These are phyloP conservation scores for Zosterops japonicus DNA, from an alignment of 2,113 vertebrate species.

Conservation along the genomic window DNA sequence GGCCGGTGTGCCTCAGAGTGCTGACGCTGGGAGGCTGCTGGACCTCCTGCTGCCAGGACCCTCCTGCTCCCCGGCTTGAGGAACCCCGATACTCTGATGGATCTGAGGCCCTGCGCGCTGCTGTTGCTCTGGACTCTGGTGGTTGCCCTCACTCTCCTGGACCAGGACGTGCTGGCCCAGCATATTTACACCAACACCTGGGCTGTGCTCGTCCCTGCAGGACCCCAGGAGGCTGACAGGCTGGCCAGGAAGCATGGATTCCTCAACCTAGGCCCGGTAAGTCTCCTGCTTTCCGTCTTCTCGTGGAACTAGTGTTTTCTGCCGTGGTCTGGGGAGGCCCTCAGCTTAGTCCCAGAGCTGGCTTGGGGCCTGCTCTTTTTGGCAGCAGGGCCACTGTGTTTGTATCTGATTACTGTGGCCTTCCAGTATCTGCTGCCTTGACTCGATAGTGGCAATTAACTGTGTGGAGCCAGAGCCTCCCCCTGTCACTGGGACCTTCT, in stretches of 20 bases:
- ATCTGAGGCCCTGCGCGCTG: constrained; percentile 74
- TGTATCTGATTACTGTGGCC: background rate
- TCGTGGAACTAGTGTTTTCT: rapidly evolving
- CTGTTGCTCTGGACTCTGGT: constrained; percentile 78
- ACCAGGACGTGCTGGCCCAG: constrained; percentile 67
- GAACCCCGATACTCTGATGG: constrained; percentile 65
- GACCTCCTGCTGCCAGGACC: background rate
- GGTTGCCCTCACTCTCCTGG: constrained; percentile 75
- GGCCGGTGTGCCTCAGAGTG: background rate
- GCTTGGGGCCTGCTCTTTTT: background rate
- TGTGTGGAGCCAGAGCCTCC: background rate
- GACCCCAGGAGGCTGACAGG: constrained; percentile 80
- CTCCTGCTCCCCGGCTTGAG: background rate
- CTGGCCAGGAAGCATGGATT: constrained; percentile 90
- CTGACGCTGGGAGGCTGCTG: background rate
- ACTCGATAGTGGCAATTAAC: background rate
- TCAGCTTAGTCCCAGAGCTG: background rate
- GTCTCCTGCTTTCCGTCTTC: background rate
- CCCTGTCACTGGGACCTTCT: background rate
- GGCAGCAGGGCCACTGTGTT: background rate
- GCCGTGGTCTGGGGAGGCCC: rapidly evolving
- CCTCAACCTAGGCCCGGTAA: constrained; percentile 87
- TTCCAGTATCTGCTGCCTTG: background rate
- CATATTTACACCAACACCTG: constrained; percentile 91
- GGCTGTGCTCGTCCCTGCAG: constrained; percentile 86